Conservation (phyloP, 2,797 vertebrate species). For the Eospalax fontanierii region DNA sequence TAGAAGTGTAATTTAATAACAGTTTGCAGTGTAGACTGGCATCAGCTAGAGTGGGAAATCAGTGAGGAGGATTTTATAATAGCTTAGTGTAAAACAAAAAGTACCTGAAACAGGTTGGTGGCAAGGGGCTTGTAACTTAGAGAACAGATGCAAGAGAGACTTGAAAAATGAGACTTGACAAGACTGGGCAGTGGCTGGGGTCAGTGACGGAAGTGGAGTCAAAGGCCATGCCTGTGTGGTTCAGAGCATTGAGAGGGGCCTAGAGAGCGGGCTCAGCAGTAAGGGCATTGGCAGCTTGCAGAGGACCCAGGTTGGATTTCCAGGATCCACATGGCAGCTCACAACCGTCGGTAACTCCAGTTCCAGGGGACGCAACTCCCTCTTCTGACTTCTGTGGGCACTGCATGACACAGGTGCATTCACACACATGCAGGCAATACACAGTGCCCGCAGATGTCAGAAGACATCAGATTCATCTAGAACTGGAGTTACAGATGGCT, state of each 20-base stretch:
- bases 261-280: too few relatives aligned
- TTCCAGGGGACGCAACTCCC: too few relatives aligned
- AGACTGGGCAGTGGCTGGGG: neutral
- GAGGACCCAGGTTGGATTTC: too few relatives aligned
- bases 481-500: too few relatives aligned
- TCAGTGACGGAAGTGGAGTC: neutral
- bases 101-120: constrained; percentile 31
- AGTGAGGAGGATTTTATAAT: constrained; percentile 19
- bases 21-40: constrained; percentile 26
- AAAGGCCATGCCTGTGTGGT: neutral
- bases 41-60: neutral
- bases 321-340: too few relatives aligned
- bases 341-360: too few relatives aligned
- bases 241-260: constrained; percentile 3
- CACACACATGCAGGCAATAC: too few relatives aligned
- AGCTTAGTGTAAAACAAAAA: constrained; percentile 33
- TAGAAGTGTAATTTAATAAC: constrained; percentile 64
- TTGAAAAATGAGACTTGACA: neutral
- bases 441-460: too few relatives aligned
- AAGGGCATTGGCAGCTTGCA: too few relatives aligned
- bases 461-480: too few relatives aligned
- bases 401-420: too few relatives aligned
- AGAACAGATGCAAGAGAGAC: constrained; percentile 11
- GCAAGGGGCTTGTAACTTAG: constrained; percentile 41
- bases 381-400: too few relatives aligned